Evolutionary conservation across 2,888 invertebrate species (phyloP).

Genomic region (Eupithecia centaureata): DNA sequence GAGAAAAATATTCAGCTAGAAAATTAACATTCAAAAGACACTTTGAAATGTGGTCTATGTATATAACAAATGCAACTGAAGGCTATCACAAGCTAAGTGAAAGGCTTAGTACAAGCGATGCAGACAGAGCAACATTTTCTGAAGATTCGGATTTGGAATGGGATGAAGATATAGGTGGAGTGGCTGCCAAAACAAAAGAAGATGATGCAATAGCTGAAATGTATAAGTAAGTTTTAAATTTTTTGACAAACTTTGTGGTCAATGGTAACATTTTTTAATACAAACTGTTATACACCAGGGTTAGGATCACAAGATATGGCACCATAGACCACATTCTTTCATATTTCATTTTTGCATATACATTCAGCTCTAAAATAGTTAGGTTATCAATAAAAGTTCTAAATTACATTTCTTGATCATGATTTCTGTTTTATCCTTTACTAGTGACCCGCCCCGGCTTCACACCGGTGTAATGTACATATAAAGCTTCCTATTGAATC

Average conservation of each 20-base stretch:
- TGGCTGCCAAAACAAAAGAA: conserved; percentile 77
- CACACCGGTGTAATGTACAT: too few relatives aligned
- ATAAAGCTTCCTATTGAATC: too few relatives aligned
- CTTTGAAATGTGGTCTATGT: background rate
- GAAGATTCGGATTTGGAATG: conserved; percentile 86
- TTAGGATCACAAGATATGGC: too few relatives aligned
- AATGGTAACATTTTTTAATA: background rate
- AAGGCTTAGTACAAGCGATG: conserved; percentile 73
- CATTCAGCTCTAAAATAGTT: too few relatives aligned
- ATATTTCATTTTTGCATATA: too few relatives aligned
- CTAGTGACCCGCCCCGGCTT: too few relatives aligned
- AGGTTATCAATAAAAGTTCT: too few relatives aligned
- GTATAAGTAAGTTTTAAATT: conserved; percentile 64
- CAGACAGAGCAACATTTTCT: conserved; percentile 64
- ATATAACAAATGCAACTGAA: conserved; percentile 13
- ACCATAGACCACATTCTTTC: too few relatives aligned
- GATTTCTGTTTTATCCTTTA: too few relatives aligned
- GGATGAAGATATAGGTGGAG: conserved; percentile 88
- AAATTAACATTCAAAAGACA: conserved; percentile 1
- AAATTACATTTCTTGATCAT: too few relatives aligned
- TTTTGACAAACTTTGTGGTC: background rate
- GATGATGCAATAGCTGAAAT: conserved; percentile 82
- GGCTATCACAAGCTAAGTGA: conserved; percentile 75
- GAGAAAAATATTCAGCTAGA: background rate
- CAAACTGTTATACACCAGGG: too few relatives aligned